phyloP scores from a whole-genome alignment of 2,888 invertebrate species.

The Dimorphilus gyrociliatus region DNA sequence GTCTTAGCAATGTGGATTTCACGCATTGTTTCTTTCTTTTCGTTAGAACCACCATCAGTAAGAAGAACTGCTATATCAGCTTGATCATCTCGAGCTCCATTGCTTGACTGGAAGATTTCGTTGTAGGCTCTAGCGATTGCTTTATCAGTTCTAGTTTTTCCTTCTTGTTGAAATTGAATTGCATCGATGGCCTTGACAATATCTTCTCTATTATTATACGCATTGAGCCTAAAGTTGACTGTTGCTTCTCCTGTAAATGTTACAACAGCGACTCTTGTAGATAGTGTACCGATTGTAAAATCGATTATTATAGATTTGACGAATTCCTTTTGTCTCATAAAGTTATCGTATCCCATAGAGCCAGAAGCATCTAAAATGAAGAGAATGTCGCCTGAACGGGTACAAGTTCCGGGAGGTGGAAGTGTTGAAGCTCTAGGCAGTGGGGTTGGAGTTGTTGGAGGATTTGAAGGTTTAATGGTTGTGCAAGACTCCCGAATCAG shows the following conservation, averaged over 20 bases:
- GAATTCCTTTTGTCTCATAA: constrained; percentile 5
- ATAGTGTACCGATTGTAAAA: constrained; percentile 5
- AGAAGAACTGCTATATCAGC: constrained; percentile 4
- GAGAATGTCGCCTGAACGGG: constrained; percentile 5
- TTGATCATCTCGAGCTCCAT: constrained; percentile 2
- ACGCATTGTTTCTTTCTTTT: constrained; percentile 3
- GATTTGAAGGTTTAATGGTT: too few species aligned
- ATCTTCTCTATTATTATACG: constrained; percentile 3
- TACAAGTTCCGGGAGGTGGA: background rate
- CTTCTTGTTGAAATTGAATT: too few species aligned
- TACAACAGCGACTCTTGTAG: constrained; percentile 6
- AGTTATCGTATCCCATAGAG: constrained; percentile 4
- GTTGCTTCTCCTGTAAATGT: constrained; percentile 8
- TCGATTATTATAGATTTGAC: constrained; percentile 4
- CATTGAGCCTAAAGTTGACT: constrained; percentile 7
- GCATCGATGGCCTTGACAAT: constrained; percentile 3
- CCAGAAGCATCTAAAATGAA: constrained; percentile 6
- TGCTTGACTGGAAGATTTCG: constrained; percentile 2
- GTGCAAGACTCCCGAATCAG: constrained; percentile 2
- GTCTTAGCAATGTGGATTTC: too few species aligned
- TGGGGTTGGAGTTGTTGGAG: too few species aligned
- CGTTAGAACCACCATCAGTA: constrained; percentile 7
- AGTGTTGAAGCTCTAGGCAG: background rate
- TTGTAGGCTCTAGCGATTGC: too few species aligned
- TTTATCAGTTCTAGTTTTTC: too few species aligned